phyloP scores from a whole-genome alignment of 2,888 invertebrate species.

The Drosophila recens region DNA sequence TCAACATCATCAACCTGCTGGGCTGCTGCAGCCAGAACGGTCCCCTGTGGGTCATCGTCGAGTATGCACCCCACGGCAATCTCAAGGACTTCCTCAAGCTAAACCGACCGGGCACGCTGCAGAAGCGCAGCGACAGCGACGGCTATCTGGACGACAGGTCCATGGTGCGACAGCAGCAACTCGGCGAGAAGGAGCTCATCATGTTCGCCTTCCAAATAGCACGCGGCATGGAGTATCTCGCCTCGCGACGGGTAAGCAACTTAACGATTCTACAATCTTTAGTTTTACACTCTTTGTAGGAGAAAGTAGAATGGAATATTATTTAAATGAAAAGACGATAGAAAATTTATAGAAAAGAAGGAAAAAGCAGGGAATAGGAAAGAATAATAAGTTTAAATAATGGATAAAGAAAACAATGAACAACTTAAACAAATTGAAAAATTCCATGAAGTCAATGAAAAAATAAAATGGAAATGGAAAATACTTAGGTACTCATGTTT shows the following conservation, averaged over 20 bases:
- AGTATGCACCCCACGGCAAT: constrained; percentile 96
- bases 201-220: constrained; percentile 99
- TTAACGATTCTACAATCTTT: background rate
- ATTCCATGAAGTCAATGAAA: too few species aligned
- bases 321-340: background rate
- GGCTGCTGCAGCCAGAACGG: constrained; percentile 98
- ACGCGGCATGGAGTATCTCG: constrained; percentile 98
- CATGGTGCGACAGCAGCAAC: constrained; percentile 41
- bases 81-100: constrained; percentile 96
- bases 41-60: constrained; percentile 94
- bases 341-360: background rate
- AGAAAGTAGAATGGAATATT: background rate
- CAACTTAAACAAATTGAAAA: too few species aligned
- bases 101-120: constrained; percentile 86
- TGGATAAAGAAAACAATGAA: too few species aligned
- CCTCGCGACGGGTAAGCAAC: constrained; percentile 90
- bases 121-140: constrained; percentile 74
- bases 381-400: too few species aligned
- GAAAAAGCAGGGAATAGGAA: background rate
- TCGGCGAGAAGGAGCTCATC: constrained; percentile 97
- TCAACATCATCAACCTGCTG: constrained; percentile 98
- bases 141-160: constrained; percentile 73
- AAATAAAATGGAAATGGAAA: too few species aligned
- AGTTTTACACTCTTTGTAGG: background rate
- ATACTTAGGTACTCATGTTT: too few species aligned